Evolutionary conservation across 2,113 vertebrate species (phyloP).

Genomic region (Agapornis roseicollis): DNA sequence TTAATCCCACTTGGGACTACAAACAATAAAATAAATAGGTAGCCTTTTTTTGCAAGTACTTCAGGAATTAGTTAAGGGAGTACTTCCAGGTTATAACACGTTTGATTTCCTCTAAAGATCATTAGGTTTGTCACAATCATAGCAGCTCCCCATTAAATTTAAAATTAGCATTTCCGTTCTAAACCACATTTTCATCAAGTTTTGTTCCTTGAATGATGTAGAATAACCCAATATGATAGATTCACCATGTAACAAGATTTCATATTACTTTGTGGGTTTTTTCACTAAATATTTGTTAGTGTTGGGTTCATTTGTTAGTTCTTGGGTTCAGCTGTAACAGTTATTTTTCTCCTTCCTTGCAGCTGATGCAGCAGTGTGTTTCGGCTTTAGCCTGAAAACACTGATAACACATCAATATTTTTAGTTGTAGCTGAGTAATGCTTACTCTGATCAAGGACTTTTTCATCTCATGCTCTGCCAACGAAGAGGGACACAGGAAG

Average conservation of each 20-base stretch:
- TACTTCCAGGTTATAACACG: background rate
- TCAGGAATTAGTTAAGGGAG: background rate
- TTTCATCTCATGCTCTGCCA: background rate
- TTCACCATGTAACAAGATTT: background rate
- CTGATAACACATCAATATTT: background rate
- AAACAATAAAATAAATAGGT: background rate
- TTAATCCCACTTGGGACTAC: background rate
- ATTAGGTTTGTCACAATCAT: background rate
- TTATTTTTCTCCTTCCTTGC: background rate
- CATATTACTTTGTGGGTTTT: background rate
- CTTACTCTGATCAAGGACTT: background rate
- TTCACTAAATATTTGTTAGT: background rate
- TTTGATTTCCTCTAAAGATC: background rate
- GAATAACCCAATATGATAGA: background rate
- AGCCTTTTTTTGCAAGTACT: background rate
- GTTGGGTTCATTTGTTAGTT: too few relatives aligned
- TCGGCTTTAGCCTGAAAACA: background rate
- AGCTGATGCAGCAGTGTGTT: background rate
- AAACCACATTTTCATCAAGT: background rate
- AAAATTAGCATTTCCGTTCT: background rate
- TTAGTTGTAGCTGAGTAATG: background rate
- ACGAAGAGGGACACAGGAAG: background rate
- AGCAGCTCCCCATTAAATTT: background rate
- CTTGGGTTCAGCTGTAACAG: background rate
- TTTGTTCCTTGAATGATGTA: background rate